Evolutionary conservation across 2,888 invertebrate species (phyloP).

Genomic region (Rhyacophila evoluta): DNA sequence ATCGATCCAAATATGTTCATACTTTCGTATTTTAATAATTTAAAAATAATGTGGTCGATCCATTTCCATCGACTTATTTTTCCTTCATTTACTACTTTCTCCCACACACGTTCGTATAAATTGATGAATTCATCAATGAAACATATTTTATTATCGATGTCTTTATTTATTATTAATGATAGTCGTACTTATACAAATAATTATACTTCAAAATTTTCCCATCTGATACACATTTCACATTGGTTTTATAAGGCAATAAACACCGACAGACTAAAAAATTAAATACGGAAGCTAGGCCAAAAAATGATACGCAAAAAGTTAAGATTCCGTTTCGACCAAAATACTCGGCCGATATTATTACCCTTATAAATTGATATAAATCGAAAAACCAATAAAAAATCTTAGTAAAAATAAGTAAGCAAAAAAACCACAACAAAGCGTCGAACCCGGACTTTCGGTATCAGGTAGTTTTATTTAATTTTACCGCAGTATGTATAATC

Average conservation of each 20-base stretch:
- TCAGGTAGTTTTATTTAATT: neutral
- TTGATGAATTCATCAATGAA: no score
- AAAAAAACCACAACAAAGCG: neutral
- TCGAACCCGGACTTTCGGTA: conserved; percentile 19
- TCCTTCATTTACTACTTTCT: no score
- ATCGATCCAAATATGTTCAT: no score
- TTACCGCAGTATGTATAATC: neutral
- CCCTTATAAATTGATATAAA: neutral
- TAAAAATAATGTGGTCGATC: no score
- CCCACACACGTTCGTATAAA: no score
- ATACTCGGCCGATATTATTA: neutral
- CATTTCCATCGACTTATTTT: no score
- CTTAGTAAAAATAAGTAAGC: no score
- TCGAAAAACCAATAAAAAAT: neutral
- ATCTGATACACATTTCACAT: neutral
- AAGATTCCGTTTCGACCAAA: neutral
- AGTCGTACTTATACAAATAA: no score
- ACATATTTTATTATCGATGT: no score
- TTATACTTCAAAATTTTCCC: neutral
- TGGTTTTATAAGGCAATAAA: neutral
- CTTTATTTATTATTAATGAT: no score
- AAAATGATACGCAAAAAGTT: neutral
- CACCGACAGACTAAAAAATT: neutral
- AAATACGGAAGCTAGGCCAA: neutral
- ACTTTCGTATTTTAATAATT: no score